Conservation (phyloP, 92 coral and sea anemone genomes). For the Epizoanthus illoricatus region DNA sequence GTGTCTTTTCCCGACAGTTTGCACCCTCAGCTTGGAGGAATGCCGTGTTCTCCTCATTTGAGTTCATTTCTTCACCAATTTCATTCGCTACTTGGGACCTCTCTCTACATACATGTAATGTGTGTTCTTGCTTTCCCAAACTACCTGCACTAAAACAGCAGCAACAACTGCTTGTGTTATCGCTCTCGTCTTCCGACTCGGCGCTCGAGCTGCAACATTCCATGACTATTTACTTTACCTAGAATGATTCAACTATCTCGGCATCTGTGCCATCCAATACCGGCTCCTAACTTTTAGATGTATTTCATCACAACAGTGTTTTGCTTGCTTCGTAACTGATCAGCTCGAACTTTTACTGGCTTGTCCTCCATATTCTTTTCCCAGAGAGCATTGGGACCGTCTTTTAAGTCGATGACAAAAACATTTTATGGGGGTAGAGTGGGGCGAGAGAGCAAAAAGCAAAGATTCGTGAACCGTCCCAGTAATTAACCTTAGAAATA, state of each 20-base stretch:
- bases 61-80: background rate
- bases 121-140: slow-evolving; percentile 3
- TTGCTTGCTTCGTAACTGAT: background rate
- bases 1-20: background rate
- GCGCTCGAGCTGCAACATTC: background rate
- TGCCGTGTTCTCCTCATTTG: background rate
- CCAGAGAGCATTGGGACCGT: background rate
- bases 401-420: too few relatives aligned
- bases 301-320: too few relatives aligned
- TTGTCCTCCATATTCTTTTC: background rate
- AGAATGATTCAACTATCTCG: too few relatives aligned
- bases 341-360: too few relatives aligned
- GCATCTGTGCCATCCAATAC: too few relatives aligned
- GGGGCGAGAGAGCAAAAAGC: background rate
- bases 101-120: slow-evolving; percentile 12
- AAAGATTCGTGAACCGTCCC: background rate
- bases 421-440: background rate
- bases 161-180: background rate
- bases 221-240: background rate
- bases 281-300: too few relatives aligned
- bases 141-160: background rate
- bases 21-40: too few relatives aligned
- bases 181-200: slow-evolving; percentile 17
- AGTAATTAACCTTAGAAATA: too few relatives aligned
- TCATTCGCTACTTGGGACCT: background rate